Percentiles rank a stretch among this genome's conserved stretches.
These are phyloP conservation scores for Heliconius nattereri DNA, from an alignment of 1,140 invertebrate species.

Conservation along the genomic window DNA sequence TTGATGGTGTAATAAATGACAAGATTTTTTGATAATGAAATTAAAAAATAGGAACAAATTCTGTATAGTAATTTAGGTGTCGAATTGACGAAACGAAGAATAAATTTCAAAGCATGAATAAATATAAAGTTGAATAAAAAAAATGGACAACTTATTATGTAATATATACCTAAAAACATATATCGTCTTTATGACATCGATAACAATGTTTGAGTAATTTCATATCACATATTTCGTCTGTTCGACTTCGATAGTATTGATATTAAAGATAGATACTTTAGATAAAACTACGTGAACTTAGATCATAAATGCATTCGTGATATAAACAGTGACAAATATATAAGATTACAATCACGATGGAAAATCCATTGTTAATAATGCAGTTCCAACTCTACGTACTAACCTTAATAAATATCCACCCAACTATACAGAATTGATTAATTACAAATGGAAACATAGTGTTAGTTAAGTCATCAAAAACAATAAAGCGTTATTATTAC, in stretches of 20 bases:
- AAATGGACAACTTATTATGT: not conserved
- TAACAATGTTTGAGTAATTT: not conserved
- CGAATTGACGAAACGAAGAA: no score
- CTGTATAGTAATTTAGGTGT: no score
- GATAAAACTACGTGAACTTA: constrained; percentile 1
- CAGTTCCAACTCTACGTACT: not conserved
- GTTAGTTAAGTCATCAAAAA: not conserved
- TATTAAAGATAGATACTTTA: not conserved
- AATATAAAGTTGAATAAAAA: no score
- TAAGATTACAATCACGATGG: not conserved
- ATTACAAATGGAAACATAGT: not conserved
- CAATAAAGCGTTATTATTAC: not conserved
- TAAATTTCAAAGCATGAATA: no score
- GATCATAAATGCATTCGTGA: not conserved
- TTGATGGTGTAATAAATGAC: not conserved
- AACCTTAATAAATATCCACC: not conserved
- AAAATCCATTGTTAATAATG: not conserved
- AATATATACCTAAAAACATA: not conserved
- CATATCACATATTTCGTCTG: not conserved
- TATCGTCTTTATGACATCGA: constrained; percentile 2
- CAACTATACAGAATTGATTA: not conserved
- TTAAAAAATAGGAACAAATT: no score
- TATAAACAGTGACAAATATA: constrained; percentile 2
- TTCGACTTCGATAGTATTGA: not conserved
- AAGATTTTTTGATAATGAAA: no score